Base-by-base conservation (phyloP, 2,888 invertebrate species). In the Melipona bicolor region DNA sequence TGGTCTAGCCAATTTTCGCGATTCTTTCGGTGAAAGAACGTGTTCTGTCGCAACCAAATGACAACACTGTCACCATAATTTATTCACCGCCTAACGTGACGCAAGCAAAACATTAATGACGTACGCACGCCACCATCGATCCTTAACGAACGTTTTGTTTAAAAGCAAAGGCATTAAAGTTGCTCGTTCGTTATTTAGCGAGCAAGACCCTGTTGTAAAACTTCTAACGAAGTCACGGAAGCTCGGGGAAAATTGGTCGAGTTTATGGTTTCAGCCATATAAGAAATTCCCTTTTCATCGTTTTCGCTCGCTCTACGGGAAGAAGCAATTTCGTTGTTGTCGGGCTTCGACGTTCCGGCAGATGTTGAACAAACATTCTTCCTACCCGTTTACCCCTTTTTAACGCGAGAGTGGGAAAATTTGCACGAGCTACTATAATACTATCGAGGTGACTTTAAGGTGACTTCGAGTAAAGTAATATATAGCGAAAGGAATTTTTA, bases 51-150 rank as follows among this genome's bases (percentile, higher is more conserved):
- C 15, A 19, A n/a, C 52, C 52, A 61, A 79, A 67, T 56, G 76
- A 68, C 24, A 64, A 65, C 56, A 50, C 64, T 74, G 79, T 83
- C 79, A 78, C 65, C 59, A 69, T 82, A 80, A 88, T 88, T 85
- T 88, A 88, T 88, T 81, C 83, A 76, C 59, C 72, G n/a, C 15
- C 64, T 21, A 71, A 77, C 74, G 50, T 78, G 75, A 72, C 73
- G 83, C 69, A 61, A 11, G 85, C 43, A 49, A 68, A 17, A 43
- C 32, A 80, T 80, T 79, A 79, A 77, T 76, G 83, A 84, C 78
- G 75, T 72, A 80, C 27, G 27, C 67, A 61, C 64, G 67, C 62
- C 50, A 49, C 36, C 81, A 83, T 88, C 78, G 81, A 85, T 87
- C 71, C 62, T 49, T 32, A 36, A 13, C 19, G 59, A 71, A 54